phyloP scores from a whole-genome alignment of 2,797 vertebrate species.

The Pachyuromys duprasi region DNA sequence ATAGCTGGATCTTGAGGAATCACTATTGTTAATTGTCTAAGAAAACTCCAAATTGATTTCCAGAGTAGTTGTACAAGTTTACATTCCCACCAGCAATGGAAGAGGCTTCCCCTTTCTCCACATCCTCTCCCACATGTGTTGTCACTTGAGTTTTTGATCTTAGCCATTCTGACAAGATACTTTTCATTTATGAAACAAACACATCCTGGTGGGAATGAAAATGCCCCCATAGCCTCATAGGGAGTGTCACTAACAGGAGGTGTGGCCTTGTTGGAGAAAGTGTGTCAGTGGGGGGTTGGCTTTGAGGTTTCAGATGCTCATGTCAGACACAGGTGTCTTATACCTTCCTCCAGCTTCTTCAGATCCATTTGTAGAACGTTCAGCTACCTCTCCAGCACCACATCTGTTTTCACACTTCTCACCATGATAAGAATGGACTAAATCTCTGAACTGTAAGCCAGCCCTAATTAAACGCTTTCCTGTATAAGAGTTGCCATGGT shows the following conservation, averaged over 20 bases:
- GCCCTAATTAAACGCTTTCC: background rate
- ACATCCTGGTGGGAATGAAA: background rate
- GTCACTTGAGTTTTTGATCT: no score
- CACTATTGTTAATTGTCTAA: no score
- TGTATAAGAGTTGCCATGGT: background rate
- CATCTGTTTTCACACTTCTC: background rate
- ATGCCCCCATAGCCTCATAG: background rate
- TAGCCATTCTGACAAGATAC: no score
- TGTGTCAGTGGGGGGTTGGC: background rate
- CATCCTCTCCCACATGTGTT: no score
- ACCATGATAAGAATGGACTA: background rate
- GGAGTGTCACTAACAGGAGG: background rate
- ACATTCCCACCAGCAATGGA: no score
- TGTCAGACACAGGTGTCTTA: background rate
- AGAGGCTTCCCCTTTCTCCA: no score
- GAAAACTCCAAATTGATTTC: no score
- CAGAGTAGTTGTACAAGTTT: no score
- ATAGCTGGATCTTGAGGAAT: no score
- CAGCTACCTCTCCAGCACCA: no score
- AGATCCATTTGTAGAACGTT: background rate
- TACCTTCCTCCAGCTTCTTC: background rate
- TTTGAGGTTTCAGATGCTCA: background rate
- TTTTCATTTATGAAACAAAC: background rate
- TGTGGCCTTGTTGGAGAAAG: background rate
- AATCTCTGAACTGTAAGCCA: background rate